A percentile compares a stretch with the other conserved stretches of the same genome.
Evolutionary conservation across 2,797 vertebrate genomes (phyloP).

Genomic region (Rhodeus uyekii): DNA sequence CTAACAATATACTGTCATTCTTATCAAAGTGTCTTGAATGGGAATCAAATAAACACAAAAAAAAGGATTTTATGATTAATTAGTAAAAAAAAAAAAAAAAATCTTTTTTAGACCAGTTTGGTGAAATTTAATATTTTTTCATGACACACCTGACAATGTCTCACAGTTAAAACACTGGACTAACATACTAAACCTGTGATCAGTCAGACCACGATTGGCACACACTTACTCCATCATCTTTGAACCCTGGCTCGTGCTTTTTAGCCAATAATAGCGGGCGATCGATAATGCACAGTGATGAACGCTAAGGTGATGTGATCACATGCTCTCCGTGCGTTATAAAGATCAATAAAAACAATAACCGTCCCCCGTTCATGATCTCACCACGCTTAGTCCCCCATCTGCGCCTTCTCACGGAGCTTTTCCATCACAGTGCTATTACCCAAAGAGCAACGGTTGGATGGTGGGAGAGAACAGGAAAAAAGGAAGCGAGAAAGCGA

Average conservation of each 20-base stretch:
- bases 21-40: too few relatives aligned
- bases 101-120: too few relatives aligned
- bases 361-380: conserved; percentile 74
- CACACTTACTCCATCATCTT: conserved; percentile 45
- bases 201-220: conserved; percentile 49
- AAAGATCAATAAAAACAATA: conserved; percentile 88
- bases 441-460: conserved; percentile 42
- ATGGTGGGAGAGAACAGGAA: conserved; percentile 12
- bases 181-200: conserved; percentile 43
- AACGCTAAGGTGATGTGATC: conserved; percentile 73
- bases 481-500: conserved; percentile 42
- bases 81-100: too few relatives aligned
- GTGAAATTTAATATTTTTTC: too few relatives aligned
- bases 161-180: too few relatives aligned
- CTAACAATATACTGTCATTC: too few relatives aligned
- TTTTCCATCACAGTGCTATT: conserved; percentile 74
- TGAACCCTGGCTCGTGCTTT: conserved; percentile 53
- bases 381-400: conserved; percentile 69
- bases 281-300: conserved; percentile 71
- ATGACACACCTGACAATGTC: too few relatives aligned
- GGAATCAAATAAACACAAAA: too few relatives aligned
- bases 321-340: conserved; percentile 67
- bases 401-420: conserved; percentile 70
- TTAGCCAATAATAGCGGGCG: conserved; percentile 49
- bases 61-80: too few relatives aligned